Percentiles rank a stretch among this genome's conserved stretches.
phyloP scores from a whole-genome alignment of 1,140 invertebrate species.

The Bombus superbus region DNA sequence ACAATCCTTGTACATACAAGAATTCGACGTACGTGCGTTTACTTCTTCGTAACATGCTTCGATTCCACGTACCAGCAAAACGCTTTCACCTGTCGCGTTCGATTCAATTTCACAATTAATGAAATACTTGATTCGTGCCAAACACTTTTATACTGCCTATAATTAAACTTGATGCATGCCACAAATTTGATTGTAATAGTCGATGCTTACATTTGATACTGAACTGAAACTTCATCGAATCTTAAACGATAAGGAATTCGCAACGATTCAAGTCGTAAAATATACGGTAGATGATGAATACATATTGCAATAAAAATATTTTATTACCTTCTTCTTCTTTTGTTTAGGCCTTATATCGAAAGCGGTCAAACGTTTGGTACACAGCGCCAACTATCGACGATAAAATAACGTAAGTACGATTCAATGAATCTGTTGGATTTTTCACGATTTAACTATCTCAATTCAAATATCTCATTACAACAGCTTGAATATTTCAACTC shows the following conservation, averaged over 20 bases:
- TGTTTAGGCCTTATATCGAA: neutral
- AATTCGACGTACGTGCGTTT: neutral
- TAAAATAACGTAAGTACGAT: neutral
- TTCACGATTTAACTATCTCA: neutral
- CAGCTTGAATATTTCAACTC: too few species aligned
- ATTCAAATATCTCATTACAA: too few species aligned
- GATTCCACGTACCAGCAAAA: neutral
- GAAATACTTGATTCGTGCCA: neutral
- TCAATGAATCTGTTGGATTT: neutral
- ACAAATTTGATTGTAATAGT: neutral
- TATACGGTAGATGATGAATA: conserved; percentile 6
- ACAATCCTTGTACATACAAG: too few species aligned
- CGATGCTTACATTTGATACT: neutral
- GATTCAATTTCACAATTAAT: neutral
- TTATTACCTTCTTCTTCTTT: neutral
- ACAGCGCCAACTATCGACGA: neutral
- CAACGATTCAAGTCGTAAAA: conserved; percentile 24
- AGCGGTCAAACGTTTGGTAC: neutral
- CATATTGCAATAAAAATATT: conserved; percentile 3
- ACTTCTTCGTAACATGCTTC: neutral
- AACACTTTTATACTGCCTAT: neutral
- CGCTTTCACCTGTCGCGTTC: neutral
- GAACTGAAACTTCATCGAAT: conserved; percentile 3
- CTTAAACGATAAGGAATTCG: conserved; percentile 47
- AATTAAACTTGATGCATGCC: conserved; percentile 2